Conservation (phyloP, 2,797 vertebrate species). For the Ataeniobius toweri region DNA sequence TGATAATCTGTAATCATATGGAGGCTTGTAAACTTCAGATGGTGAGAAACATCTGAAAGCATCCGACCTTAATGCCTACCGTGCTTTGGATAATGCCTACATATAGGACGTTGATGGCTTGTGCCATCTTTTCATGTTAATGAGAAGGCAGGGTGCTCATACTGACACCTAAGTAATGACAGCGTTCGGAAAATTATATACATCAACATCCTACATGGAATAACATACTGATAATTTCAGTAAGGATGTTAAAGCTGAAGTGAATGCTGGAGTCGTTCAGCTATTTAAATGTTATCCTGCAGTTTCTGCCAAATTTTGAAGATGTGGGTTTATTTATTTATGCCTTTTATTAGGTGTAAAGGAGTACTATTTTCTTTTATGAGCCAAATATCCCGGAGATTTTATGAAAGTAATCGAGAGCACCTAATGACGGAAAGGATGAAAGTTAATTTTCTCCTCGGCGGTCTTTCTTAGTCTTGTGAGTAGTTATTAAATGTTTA, state of each 20-base stretch:
- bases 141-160: slow-evolving; percentile 41
- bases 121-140: slow-evolving; percentile 38
- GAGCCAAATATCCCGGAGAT: slow-evolving; percentile 50
- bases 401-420: slow-evolving; percentile 27
- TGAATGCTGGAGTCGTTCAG: slow-evolving; percentile 15
- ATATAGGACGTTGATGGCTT: slow-evolving; percentile 37
- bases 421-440: slow-evolving; percentile 46
- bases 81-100: slow-evolving; percentile 41
- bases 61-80: slow-evolving; percentile 20
- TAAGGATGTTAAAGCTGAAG: slow-evolving; percentile 23
- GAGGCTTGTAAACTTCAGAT: slow-evolving; percentile 32
- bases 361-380: slow-evolving; percentile 58
- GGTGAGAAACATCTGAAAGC: slow-evolving; percentile 33
- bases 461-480: slow-evolving; percentile 22
- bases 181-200: slow-evolving; percentile 52
- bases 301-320: slow-evolving; percentile 31
- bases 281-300: slow-evolving; percentile 29
- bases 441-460: slow-evolving; percentile 27
- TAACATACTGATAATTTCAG: slow-evolving; percentile 41
- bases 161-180: slow-evolving; percentile 46
- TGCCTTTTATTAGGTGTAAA: slow-evolving; percentile 56
- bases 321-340: slow-evolving; percentile 54
- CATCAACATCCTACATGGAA: slow-evolving; percentile 42
- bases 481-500: slow-evolving; percentile 56
- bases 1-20: slow-evolving; percentile 46